Evolutionary conservation across 2,888 invertebrate species (phyloP), one percentile per base, ranked within the genome.

Genomic region (Limenitis camilla): DNA sequence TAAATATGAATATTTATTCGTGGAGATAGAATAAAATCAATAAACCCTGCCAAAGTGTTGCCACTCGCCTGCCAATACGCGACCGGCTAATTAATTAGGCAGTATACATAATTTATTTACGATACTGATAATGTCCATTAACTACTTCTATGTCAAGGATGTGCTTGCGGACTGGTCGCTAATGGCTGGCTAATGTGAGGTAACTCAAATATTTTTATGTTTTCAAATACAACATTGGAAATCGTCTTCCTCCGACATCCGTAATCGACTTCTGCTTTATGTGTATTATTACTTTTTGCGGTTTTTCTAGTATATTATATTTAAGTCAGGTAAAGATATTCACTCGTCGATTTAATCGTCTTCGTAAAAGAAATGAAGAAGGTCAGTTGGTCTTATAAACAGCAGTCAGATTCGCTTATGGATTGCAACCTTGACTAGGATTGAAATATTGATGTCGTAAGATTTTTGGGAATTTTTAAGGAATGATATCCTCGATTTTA

Each of bases 1-100:
- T 52, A 59, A 58, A 65, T 69, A 67, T 65, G 56, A 68, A 74
- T 72, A 69, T 71, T 69, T 49, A 59, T 53, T 49, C 47, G 43
- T 49, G 7, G 38, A 43, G 43, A 56, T 52, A 43, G 51, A 56
- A 58, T 50, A 53, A 61, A 68, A 67, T 62, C 63, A 69, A 69
- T 69, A 69, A 67, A 64, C 47, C 38, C 39, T 36, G 45, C 45
- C 48, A 49, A 38, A 67, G 63, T 47, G 35, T 35, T 36, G 45
- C 45, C 48, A 49, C 35, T 42, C 40, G 46, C 47, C 53, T 43
- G 47, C 52, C 49, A 55, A 19, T 19, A 19, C 19, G n/a, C n/a
- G n/a, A n/a, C n/a, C n/a, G n/a, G 52, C 53, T 64, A 59, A 64
- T 62, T 65, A 63, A 64, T 62, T 59, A 64, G 58, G 52, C 56